Evolutionary conservation across 2,888 invertebrate species (phyloP), one percentile per base, ranked within the genome.

Genomic region (Acholoe squamosa): DNA sequence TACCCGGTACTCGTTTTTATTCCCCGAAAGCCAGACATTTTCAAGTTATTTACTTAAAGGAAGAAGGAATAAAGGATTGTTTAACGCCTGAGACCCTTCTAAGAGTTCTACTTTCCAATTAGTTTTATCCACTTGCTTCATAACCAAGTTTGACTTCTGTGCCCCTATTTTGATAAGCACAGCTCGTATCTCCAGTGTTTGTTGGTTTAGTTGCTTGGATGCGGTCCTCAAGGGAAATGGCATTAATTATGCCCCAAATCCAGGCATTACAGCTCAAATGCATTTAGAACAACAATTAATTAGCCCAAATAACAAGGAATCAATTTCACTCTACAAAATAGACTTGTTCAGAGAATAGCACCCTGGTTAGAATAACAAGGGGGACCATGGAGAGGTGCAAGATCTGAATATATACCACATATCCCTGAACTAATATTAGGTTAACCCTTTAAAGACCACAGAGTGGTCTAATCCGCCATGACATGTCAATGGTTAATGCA

Each of bases 201-300:
- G 61, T 61, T 61, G n/a, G 19, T 61, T 19, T 61, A 7, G 61
- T 61, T 61, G 61, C 61, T 61, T 61, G 61, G 61, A 1, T 61
- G 61, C 61, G 1, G 61, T 61, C 61, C 22, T 19, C 61, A 19
- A 14, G 19, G 61, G n/a, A n/a, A 19, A 61, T 61, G 14, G 3
- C 19, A 61, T 61, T 61, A 61, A 61, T 61, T 61, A 43, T 19
- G 19, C 14, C n/a, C 19, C 61, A n/a, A 61, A 61, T n/a, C 61
- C 61, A 19, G 61, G 61, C n/a, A 61, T 61, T 61, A 61, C 22
- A 61, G 3, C 61, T n/a, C 19, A 61, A 61, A 61, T 61, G 61
- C n/a, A 61, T 61, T n/a, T 61, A 61, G n/a, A n/a, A 61, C 19
- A 61, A 61, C 61, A 61, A n/a, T 61, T 61, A 61, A 61, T n/a